Percentiles rank a stretch among this genome's conserved stretches.
Conservation (phyloP, 2,888 invertebrate genomes). For the Eristalinus sepulchralis region DNA sequence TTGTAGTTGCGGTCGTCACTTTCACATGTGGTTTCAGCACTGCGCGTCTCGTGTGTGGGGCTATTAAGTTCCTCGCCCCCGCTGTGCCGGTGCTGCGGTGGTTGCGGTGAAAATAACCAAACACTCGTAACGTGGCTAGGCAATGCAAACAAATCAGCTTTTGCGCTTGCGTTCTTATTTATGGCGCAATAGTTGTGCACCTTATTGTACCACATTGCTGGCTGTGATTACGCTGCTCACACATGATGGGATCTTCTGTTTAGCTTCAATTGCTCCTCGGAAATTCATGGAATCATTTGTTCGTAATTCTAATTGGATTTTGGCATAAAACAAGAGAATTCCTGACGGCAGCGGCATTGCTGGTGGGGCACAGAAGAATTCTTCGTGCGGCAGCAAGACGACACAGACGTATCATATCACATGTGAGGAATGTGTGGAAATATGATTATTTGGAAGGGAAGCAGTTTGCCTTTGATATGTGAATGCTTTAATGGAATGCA, state of each 20-base stretch:
- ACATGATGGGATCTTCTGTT: conserved; percentile 1
- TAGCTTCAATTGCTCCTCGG: conserved; percentile 38
- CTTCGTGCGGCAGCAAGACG: background rate
- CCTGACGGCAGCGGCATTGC: background rate
- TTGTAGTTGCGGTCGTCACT: background rate
- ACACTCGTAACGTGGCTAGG: background rate
- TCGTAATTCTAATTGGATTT: conserved; percentile 37
- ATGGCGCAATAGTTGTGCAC: background rate
- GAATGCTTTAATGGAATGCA: no score
- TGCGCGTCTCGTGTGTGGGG: background rate
- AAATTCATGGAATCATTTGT: conserved; percentile 41
- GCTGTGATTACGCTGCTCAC: background rate
- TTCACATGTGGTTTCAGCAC: background rate
- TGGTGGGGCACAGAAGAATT: no score
- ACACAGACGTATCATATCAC: background rate
- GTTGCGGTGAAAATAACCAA: background rate
- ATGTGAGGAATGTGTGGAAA: background rate
- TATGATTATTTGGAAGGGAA: no score
- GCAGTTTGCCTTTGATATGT: no score
- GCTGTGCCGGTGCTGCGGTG: background rate
- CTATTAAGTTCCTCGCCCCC: background rate
- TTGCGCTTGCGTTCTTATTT: background rate
- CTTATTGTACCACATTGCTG: background rate
- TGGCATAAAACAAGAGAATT: conserved; percentile 10
- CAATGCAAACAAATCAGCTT: background rate